phyloP scores from a whole-genome alignment of 2,888 invertebrate genomes.

The Nomada fucata region DNA sequence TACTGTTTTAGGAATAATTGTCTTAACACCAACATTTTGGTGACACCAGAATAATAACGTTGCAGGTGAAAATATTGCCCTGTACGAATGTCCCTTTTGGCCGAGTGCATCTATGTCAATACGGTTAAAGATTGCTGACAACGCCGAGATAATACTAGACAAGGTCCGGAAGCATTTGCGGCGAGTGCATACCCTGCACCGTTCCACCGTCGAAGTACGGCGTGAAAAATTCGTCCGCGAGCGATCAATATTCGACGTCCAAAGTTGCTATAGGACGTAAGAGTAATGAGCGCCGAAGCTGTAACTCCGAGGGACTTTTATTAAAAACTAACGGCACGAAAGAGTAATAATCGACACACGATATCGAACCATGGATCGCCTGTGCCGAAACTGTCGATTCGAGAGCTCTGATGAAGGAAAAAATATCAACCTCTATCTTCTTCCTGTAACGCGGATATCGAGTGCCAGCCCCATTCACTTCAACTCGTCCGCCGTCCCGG shows the following conservation, averaged over 20 bases:
- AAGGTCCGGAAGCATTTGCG: not conserved
- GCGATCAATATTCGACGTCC: slow-evolving; percentile 63
- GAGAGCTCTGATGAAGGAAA: not conserved
- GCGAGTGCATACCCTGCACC: not conserved
- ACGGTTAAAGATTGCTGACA: not conserved
- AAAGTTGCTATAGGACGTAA: slow-evolving; percentile 35
- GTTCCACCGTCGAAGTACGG: not conserved
- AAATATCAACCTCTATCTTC: slow-evolving; percentile 7
- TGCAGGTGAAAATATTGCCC: no score
- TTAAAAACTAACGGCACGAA: slow-evolving; percentile 52
- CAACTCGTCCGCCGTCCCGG: slow-evolving; percentile 16
- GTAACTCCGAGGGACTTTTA: slow-evolving; percentile 37
- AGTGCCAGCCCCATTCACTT: slow-evolving; percentile 33
- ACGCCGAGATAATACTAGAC: not conserved
- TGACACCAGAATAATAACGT: no score
- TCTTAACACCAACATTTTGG: no score
- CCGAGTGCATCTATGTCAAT: no score
- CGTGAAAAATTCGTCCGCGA: not conserved
- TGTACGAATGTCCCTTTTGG: no score
- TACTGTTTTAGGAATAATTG: no score
- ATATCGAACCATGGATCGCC: slow-evolving; percentile 23
- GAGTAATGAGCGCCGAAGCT: slow-evolving; percentile 3
- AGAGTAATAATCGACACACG: slow-evolving; percentile 55
- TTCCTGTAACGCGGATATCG: slow-evolving; percentile 31
- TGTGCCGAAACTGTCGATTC: slow-evolving; percentile 45